phyloP scores from a whole-genome alignment of 2,797 vertebrate species.

The Mus caroli region DNA sequence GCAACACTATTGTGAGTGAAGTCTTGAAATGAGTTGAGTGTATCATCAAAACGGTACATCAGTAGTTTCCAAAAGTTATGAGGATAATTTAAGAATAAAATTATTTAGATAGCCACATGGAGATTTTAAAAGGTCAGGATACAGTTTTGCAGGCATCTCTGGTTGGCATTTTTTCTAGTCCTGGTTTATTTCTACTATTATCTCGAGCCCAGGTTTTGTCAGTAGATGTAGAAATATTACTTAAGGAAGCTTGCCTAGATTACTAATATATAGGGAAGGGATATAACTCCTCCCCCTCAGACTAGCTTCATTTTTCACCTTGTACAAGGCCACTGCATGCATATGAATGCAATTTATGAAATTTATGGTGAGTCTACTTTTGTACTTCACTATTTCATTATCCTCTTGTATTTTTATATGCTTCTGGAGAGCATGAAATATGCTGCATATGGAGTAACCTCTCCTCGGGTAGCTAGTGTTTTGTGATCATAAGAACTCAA shows the following conservation, averaged over 20 bases:
- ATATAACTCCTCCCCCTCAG: background rate
- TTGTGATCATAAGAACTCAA: slow-evolving; percentile 42
- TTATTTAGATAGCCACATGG: slow-evolving; percentile 6
- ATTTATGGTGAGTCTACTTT: slow-evolving; percentile 55
- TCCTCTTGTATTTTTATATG: slow-evolving; percentile 22
- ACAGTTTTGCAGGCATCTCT: background rate
- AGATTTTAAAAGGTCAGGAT: slow-evolving; percentile 34
- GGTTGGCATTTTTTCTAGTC: background rate
- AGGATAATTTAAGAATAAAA: slow-evolving; percentile 61
- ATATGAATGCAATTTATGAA: slow-evolving; percentile 38
- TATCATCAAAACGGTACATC: slow-evolving; percentile 21
- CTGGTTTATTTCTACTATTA: background rate
- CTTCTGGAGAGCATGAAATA: slow-evolving; percentile 41
- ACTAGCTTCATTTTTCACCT: slow-evolving; percentile 33
- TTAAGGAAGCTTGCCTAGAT: background rate
- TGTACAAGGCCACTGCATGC: background rate
- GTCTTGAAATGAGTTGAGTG: slow-evolving; percentile 57
- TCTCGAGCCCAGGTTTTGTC: slow-evolving; percentile 14
- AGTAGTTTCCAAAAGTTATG: slow-evolving; percentile 64
- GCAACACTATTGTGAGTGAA: background rate
- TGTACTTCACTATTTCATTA: slow-evolving; percentile 36
- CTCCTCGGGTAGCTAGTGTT: slow-evolving; percentile 53
- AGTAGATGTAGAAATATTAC: slow-evolving; percentile 41
- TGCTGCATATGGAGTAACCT: background rate
- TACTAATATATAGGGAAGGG: background rate